Evolutionary conservation across 2,888 invertebrate species (phyloP), one percentile per base, ranked within the genome.

Genomic region (Drosophila kuntzei): DNA sequence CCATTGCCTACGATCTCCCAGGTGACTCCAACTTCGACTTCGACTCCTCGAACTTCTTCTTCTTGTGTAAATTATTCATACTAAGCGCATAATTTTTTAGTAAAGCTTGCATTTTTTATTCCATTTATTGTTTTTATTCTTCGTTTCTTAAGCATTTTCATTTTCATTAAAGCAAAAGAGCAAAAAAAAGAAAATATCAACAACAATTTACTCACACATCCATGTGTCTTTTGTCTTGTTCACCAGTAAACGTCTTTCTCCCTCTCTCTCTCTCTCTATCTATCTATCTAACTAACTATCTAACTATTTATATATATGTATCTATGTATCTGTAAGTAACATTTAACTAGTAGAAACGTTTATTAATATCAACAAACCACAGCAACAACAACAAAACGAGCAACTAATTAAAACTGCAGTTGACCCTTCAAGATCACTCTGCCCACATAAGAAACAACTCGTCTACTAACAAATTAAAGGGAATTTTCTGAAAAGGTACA

Each of bases 181-280:
- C 3, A 32, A 34, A 71, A 71, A 67, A 55, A 68, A 68, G 55
- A 54, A 9, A 11, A 32, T 29, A 32, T 11, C 69, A 88, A 75
- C 72, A 80, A 47, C 55, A 62, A 90, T 89, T 90, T 90, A 90
- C 91, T 91, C 90, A 90, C 90, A 91, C 82, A 84, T 87, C 90
- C 91, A 91, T 91, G 89, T 89, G 91, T 92, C 89, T 91, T 90
- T 92, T 91, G 92, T 91, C 90, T 91, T 92, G 91, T 81, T 91
- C 91, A 92, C 91, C 89, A 88, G 89, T 84, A 86, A 87, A 77
- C 51, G 74, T 83, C 74, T 74, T 29, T 63, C 25, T 70, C 36
- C 46, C 27, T 65, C 14, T 69, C n/a, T 71, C 16, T 51, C 20
- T 34, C 20, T 60, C 29, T 76, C 61, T 68, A 9, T 54, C 43